Evolutionary conservation across 2,113 vertebrate species (phyloP).

Genomic region (Albula goreensis): DNA sequence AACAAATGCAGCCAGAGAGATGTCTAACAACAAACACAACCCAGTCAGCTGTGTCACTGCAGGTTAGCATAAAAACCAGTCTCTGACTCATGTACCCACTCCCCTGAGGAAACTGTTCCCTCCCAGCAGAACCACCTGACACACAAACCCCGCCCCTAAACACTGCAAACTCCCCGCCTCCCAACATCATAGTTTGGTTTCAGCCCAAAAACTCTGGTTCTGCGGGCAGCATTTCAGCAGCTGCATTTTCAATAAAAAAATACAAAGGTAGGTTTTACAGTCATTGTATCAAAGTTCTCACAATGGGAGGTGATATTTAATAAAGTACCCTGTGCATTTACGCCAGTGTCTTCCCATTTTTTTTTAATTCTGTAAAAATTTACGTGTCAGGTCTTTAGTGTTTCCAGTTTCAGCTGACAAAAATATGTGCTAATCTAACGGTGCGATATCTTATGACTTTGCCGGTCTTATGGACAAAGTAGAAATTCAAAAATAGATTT

Average conservation of each 20-base stretch:
- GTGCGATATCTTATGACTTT: conserved; percentile 34
- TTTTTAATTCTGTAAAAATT: conserved; percentile 32
- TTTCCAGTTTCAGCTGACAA: conserved; percentile 31
- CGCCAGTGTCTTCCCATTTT: background rate
- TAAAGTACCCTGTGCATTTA: conserved; percentile 23
- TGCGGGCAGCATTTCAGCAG: background rate
- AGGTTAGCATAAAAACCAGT: background rate
- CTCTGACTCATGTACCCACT: background rate
- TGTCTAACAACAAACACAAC: background rate
- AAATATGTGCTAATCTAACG: conserved; percentile 62
- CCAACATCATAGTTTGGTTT: background rate
- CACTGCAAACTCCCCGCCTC: background rate
- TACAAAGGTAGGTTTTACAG: conserved; percentile 20
- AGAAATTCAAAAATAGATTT: background rate
- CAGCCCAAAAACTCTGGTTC: conserved; percentile 12
- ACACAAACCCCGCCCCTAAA: background rate
- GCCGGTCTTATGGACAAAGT: background rate
- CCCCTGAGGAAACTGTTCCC: conserved; percentile 12
- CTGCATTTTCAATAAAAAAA: background rate
- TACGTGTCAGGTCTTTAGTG: conserved; percentile 33
- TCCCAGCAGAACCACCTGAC: background rate
- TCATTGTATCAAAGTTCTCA: background rate
- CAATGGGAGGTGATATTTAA: conserved; percentile 10
- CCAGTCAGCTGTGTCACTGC: background rate
- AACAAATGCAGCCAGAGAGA: background rate